Evolutionary conservation across 2,113 vertebrate species (phyloP).

Genomic region (Ramphastos sulfuratus): DNA sequence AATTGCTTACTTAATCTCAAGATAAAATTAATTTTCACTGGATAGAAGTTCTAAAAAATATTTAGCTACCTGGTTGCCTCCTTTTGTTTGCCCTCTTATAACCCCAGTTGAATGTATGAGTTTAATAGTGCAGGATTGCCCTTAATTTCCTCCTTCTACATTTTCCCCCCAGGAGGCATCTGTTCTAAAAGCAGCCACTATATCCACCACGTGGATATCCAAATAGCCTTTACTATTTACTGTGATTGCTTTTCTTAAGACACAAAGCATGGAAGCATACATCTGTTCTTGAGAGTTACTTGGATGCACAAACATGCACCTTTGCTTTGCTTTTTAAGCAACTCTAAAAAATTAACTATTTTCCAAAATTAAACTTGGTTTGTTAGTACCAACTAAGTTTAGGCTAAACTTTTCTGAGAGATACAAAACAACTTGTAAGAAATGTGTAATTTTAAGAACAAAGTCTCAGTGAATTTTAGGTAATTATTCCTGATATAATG

Average conservation of each 20-base stretch:
- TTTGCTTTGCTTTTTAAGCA: conserved; percentile 35
- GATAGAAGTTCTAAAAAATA: conserved; percentile 33
- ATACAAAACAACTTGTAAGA: background rate
- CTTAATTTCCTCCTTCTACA: conserved; percentile 75
- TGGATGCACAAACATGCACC: conserved; percentile 14
- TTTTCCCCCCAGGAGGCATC: conserved; percentile 63
- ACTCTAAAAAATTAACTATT: conserved; percentile 16
- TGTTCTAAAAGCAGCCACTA: conserved; percentile 67
- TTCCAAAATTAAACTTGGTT: background rate
- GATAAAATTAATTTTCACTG: conserved; percentile 37
- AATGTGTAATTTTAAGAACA: background rate
- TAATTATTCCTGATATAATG: background rate
- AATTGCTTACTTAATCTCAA: background rate
- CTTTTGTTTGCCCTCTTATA: conserved; percentile 56
- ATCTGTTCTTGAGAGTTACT: conserved; percentile 58
- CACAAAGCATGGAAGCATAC: conserved; percentile 65
- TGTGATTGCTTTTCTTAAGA: conserved; percentile 67
- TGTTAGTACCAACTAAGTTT: background rate
- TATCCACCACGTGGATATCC: conserved; percentile 67
- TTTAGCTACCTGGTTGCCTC: conserved; percentile 44
- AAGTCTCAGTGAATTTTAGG: background rate
- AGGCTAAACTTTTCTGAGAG: background rate
- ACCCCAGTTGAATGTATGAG: conserved; percentile 22
- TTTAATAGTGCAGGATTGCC: conserved; percentile 69
- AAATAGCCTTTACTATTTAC: conserved; percentile 61